A percentile compares a stretch with the other conserved stretches of the same genome.
Evolutionary conservation across 23 tunicate genomes (phyloP).

Genomic region (Styela clava): DNA sequence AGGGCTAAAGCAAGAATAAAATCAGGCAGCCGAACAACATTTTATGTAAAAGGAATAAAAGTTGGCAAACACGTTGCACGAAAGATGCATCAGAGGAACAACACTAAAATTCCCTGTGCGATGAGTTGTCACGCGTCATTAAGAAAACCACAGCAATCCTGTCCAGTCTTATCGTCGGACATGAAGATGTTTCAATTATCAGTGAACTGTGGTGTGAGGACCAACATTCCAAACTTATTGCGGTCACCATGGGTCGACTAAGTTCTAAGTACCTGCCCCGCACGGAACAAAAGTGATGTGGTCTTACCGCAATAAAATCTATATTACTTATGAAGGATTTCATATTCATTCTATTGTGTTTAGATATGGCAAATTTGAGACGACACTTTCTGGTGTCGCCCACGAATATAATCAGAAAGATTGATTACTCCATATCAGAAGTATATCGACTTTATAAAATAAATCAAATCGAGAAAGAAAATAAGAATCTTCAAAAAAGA

Average conservation of each 20-base stretch:
- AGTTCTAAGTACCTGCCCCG: neutral
- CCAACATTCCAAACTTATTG: neutral
- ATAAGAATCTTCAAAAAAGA: too few species aligned
- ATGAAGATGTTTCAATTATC: neutral
- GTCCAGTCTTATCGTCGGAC: neutral
- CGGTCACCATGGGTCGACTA: neutral
- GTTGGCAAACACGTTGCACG: too few species aligned
- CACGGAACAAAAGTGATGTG: too few species aligned
- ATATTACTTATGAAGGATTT: neutral
- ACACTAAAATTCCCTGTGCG: neutral
- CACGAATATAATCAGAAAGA: too few species aligned
- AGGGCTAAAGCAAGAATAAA: too few species aligned
- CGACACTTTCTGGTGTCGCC: neutral
- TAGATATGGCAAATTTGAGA: neutral
- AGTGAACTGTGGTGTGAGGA: neutral
- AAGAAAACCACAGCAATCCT: neutral
- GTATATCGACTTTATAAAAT: too few species aligned
- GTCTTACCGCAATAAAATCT: too few species aligned
- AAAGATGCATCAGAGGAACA: too few species aligned
- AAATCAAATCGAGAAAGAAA: too few species aligned
- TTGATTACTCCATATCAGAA: too few species aligned
- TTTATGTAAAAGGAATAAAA: too few species aligned
- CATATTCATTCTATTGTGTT: neutral
- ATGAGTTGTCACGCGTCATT: neutral
- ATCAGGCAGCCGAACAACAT: too few species aligned